A percentile compares a stretch with the other conserved stretches of the same genome.
Conservation (phyloP, 2,113 vertebrate species). For the Bagarius yarrelli region DNA sequence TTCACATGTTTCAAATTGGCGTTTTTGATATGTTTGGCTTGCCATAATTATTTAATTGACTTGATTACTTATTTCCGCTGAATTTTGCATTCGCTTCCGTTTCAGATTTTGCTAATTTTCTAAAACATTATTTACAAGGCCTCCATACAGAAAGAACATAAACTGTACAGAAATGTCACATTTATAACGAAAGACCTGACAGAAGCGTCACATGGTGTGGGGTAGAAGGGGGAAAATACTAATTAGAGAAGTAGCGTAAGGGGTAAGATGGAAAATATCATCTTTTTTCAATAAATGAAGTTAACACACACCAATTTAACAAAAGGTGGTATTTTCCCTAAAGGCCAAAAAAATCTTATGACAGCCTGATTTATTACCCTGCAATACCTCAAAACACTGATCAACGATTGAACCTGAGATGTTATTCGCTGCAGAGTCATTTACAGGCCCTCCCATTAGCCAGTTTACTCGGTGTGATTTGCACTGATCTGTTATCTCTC, state of each 20-base stretch:
- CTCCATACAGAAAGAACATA: background rate
- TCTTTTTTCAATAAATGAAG: too few relatives aligned
- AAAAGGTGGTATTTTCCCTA: too few relatives aligned
- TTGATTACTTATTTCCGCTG: too few relatives aligned
- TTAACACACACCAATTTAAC: too few relatives aligned
- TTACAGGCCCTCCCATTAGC: background rate
- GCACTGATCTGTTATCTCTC: conserved; percentile 28
- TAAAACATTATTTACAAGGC: background rate
- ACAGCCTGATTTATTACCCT: conserved; percentile 5
- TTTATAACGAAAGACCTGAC: background rate
- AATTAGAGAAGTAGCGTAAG: background rate
- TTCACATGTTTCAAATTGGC: too few relatives aligned
- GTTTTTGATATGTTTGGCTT: too few relatives aligned
- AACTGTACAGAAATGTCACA: too few relatives aligned
- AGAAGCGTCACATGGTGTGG: background rate
- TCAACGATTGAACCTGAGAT: background rate
- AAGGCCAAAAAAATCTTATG: background rate
- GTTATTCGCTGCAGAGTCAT: background rate
- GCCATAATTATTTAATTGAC: too few relatives aligned
- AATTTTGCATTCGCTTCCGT: too few relatives aligned
- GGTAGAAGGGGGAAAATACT: background rate
- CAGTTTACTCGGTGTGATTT: conserved; percentile 3
- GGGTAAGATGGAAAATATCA: background rate
- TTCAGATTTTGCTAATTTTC: too few relatives aligned
- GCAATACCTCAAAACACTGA: background rate